phyloP scores from a whole-genome alignment of 1,140 invertebrate species.

The Latrodectus geometricus region DNA sequence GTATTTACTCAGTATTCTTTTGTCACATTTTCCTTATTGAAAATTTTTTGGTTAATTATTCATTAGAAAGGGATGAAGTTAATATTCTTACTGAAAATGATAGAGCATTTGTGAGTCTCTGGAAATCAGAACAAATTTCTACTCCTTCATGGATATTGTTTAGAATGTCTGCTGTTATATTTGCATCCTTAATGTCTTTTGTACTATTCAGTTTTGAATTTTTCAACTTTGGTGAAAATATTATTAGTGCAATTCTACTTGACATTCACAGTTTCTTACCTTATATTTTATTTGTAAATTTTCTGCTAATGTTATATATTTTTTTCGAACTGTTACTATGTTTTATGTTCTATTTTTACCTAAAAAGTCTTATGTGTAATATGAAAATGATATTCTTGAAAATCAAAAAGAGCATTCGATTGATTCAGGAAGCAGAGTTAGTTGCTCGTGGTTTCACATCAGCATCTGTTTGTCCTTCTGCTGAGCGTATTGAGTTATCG shows the following conservation, averaged over 20 bases:
- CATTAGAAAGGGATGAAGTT: not conserved
- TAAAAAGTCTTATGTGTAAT: not conserved
- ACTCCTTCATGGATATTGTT: not conserved
- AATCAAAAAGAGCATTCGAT: slow-evolving; percentile 28
- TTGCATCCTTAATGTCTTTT: not conserved
- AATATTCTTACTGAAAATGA: not conserved
- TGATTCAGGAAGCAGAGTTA: slow-evolving; percentile 48
- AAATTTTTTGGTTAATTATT: not conserved
- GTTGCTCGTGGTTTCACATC: slow-evolving; percentile 45
- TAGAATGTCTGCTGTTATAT: not conserved
- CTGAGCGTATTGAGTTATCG: slow-evolving; percentile 35
- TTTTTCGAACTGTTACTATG: not conserved
- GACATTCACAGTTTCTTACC: not conserved
- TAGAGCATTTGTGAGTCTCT: not conserved
- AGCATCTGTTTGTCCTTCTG: slow-evolving; percentile 12
- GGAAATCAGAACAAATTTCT: not conserved
- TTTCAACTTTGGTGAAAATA: not conserved
- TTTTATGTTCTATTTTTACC: not conserved
- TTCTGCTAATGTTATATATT: not conserved
- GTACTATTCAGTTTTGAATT: not conserved
- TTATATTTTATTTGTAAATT: not conserved
- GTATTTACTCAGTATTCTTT: not conserved
- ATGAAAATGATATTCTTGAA: not conserved
- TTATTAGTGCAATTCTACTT: not conserved
- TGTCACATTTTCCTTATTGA: not conserved